A percentile compares a stretch with the other conserved stretches of the same genome.
Evolutionary conservation across 2,113 vertebrate species (phyloP).

Genomic region (Hucho hucho): DNA sequence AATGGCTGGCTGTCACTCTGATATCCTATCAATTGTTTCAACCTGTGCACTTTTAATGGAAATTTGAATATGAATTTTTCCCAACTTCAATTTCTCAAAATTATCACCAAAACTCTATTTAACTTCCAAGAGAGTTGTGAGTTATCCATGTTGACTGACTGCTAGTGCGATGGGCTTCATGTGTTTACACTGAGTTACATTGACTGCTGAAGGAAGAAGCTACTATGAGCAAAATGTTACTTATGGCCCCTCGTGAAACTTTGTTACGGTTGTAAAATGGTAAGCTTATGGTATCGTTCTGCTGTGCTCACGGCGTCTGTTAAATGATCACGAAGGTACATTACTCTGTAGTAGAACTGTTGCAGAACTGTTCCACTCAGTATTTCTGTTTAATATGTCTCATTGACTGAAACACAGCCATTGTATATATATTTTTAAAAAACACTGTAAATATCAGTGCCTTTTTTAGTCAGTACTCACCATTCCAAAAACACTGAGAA

Average conservation of each 20-base stretch:
- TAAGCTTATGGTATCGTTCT: neutral
- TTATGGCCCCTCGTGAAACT: neutral
- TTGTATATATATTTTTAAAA: neutral
- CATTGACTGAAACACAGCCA: constrained; percentile 21
- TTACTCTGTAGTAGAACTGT: constrained; percentile 8
- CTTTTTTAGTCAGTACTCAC: constrained; percentile 29
- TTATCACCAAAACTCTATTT: no score
- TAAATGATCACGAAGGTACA: neutral
- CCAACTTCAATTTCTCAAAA: no score
- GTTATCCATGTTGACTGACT: no score
- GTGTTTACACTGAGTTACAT: neutral
- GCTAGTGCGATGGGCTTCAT: no score
- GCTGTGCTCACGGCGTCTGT: neutral
- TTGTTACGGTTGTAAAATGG: neutral
- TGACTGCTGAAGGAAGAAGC: neutral
- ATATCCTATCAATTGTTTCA: no score
- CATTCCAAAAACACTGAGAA: neutral
- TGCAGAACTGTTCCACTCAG: constrained; percentile 8
- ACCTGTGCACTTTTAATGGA: no score
- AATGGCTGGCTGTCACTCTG: no score
- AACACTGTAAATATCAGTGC: constrained; percentile 26
- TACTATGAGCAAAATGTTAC: neutral
- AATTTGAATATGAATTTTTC: no score
- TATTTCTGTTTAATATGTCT: constrained; percentile 11
- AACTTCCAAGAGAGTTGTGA: no score